A percentile compares a stretch with the other conserved stretches of the same genome.
Conservation (phyloP, 2,113 vertebrate genomes). For the Corythaixoides concolor region DNA sequence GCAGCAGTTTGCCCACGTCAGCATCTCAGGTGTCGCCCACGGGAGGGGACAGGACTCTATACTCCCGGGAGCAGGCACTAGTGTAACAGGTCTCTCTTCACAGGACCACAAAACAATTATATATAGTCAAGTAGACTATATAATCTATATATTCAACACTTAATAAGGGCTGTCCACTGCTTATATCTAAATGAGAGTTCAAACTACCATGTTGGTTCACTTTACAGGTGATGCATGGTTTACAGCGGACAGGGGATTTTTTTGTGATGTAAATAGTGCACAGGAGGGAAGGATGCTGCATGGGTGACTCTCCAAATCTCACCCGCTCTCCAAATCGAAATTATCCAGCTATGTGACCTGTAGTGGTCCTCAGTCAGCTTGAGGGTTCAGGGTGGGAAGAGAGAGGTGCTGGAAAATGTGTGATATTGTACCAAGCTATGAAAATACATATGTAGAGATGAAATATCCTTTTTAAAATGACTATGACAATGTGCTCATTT, state of each 20-base stretch:
- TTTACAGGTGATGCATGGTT: not conserved
- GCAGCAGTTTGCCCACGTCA: not conserved
- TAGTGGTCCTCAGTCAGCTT: not conserved
- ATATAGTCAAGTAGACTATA: not conserved
- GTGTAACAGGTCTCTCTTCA: not conserved
- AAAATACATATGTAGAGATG: not conserved
- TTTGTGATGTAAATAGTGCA: not conserved
- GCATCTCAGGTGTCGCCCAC: accelerated
- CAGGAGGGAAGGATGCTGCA: not conserved
- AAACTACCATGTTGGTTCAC: not conserved
- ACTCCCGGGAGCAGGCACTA: not conserved
- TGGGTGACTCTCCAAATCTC: not conserved
- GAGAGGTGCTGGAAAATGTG: not conserved
- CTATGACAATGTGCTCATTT: not conserved
- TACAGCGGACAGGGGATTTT: not conserved
- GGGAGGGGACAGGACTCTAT: not conserved
- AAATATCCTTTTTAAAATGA: not conserved
- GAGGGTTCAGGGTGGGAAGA: not conserved
- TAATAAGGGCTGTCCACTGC: not conserved
- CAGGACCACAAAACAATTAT: not conserved
- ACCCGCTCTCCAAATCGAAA: not conserved
- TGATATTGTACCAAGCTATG: not conserved
- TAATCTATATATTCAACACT: not conserved
- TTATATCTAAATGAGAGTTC: not conserved
- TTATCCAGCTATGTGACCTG: not conserved